Percentiles rank a stretch among this genome's conserved stretches.
These are phyloP conservation scores for Zaprionus obscuricornis DNA, from an alignment of 2,888 invertebrate species.

Conservation along the genomic window DNA sequence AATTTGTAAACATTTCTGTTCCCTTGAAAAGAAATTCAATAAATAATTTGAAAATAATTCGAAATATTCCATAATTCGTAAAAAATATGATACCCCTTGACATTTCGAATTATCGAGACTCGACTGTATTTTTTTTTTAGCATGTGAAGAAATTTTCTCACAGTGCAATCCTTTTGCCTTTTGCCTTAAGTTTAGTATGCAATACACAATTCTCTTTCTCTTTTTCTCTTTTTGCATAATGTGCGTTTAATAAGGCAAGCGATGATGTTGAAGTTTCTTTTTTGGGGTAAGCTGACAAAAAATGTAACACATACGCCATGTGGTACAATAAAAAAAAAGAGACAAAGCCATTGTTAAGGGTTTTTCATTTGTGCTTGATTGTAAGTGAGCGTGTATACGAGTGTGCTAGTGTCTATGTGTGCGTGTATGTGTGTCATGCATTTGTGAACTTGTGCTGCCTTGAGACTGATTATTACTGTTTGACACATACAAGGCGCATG, in stretches of 20 bases:
- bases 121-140: too few species aligned
- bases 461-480: constrained; percentile 73
- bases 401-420: background rate
- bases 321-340: constrained; percentile 20
- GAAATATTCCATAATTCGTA: too few species aligned
- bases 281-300: constrained; percentile 45
- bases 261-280: constrained; percentile 29
- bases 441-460: constrained; percentile 62
- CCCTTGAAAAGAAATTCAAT: too few species aligned
- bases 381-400: background rate
- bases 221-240: constrained; percentile 67
- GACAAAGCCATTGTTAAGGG: constrained; percentile 40
- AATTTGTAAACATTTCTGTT: too few species aligned
- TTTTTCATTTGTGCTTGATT: constrained; percentile 7
- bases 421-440: constrained; percentile 28
- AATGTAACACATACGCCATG: constrained; percentile 65
- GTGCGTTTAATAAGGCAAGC: constrained; percentile 58
- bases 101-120: too few species aligned
- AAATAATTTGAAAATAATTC: too few species aligned
- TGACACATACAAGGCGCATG: constrained; percentile 69
- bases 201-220: constrained; percentile 43
- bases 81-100: too few species aligned
- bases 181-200: constrained; percentile 39
- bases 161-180: too few species aligned
- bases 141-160: too few species aligned